A percentile compares a stretch with the other conserved stretches of the same genome.
Evolutionary conservation across 2,888 invertebrate genomes (phyloP).

Genomic region (Drosophila cognata): DNA sequence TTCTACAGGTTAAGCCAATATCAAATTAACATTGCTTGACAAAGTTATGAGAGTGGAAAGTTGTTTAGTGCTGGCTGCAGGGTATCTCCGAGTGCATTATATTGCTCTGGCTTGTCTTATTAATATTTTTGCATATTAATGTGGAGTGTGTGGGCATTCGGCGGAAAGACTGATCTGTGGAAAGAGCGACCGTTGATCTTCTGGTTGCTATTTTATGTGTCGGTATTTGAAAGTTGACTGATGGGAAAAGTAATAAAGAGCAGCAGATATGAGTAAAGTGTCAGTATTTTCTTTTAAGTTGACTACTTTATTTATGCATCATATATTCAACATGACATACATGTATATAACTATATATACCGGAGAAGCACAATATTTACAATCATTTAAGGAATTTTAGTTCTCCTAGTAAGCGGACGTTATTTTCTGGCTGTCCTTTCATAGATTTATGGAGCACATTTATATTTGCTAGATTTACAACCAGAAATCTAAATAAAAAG

Average conservation of each 20-base stretch:
- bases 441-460: background rate
- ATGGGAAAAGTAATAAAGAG: slow-evolving; percentile 20
- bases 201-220: slow-evolving; percentile 10
- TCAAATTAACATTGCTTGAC: background rate
- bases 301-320: slow-evolving; percentile 6
- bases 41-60: background rate
- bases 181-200: slow-evolving; percentile 4
- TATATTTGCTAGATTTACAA: background rate
- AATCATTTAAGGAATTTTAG: background rate
- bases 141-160: slow-evolving; percentile 24
- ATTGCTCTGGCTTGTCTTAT: background rate
- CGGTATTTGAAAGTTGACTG: slow-evolving; percentile 20
- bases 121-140: slow-evolving; percentile 30
- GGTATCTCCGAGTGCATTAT: background rate
- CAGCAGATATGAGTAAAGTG: slow-evolving; percentile 2
- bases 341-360: background rate
- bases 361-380: background rate
- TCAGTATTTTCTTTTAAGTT: slow-evolving; percentile 7
- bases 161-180: slow-evolving; percentile 6
- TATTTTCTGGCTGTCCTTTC: background rate
- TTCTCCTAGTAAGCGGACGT: background rate
- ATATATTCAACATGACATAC: background rate
- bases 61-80: background rate
- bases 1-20: background rate
- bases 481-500: background rate